Base-by-base conservation (phyloP, 2,888 invertebrate genomes). In the Eilema griseolum region DNA sequence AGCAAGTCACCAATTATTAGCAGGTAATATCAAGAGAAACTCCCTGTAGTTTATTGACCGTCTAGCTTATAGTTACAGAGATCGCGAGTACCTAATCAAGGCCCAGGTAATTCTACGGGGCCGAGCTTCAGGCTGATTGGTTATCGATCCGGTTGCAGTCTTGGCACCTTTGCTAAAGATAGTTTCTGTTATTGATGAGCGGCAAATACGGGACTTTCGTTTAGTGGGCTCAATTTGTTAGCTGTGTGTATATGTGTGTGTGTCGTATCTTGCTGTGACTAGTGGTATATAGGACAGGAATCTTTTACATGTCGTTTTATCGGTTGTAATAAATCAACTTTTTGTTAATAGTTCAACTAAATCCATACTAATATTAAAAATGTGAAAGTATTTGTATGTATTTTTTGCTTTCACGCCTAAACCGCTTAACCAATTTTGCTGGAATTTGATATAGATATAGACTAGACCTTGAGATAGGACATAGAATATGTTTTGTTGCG, bases 81-180 rank as follows among this genome's bases (percentile, higher is more conserved):
- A 89, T 89, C 88, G 88, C 89, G 83, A 84, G 86, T 85, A 86
- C 88, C 90, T 92, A 93, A 94, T 93, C 93, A 92, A 86, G 83
- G 80, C 79, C 52, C 88, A 91, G 91, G 92, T 93, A 92, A 91
- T 90, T 89, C 88, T 85, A 83, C 85, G 83, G 85, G 82, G 76
- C 73, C 71, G 70, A 16, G 76, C 71, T 75, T 72, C 69, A 31
- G 75, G 81, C 89, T 93, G 95, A 94, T 94, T 94, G 93, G 92
- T 86, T 95, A 95, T 95, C 93, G 95, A 95, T 86, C 92, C 84
- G 75, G 70, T 56, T 83, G 85, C 88, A 86, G 85, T 86, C 84
- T 86, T 85, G 85, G 75, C 72, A 52, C 79, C 84, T 83, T 79
- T 77, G 82, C 75, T 83, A 76, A 83, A 85, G 84, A 86, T 88